These are phyloP conservation scores for Drosophila saltans DNA, from an alignment of 1,140 invertebrate species.

Conservation along the genomic window DNA sequence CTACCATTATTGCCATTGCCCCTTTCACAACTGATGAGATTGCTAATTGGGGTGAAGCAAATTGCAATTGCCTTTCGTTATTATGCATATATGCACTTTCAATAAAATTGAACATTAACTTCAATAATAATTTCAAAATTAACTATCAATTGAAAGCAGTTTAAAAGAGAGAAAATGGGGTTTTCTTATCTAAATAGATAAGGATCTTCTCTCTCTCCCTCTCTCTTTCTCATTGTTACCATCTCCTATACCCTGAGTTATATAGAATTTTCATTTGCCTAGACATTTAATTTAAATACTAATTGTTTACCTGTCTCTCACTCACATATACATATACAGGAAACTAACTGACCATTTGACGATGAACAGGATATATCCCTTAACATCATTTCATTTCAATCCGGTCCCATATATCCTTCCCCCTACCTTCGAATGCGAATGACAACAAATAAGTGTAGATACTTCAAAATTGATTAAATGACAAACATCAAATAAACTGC, in stretches of 20 bases:
- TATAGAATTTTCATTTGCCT: too few species aligned
- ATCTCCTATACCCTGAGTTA: too few species aligned
- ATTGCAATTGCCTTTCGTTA: background rate
- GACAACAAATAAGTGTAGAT: constrained; percentile 30
- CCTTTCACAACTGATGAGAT: background rate
- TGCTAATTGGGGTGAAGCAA: constrained; percentile 25
- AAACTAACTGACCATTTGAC: background rate
- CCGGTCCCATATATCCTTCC: background rate
- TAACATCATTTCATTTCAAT: background rate
- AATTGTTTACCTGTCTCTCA: too few species aligned
- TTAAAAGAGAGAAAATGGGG: too few species aligned
- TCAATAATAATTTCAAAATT: too few species aligned
- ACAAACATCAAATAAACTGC: constrained; percentile 64
- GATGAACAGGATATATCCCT: background rate
- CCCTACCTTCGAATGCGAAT: constrained; percentile 3
- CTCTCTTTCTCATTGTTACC: too few species aligned
- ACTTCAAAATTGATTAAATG: constrained; percentile 59
- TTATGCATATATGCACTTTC: background rate
- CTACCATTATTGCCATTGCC: background rate
- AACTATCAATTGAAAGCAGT: too few species aligned
- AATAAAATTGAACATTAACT: too few species aligned
- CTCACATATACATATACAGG: background rate
- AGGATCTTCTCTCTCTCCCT: too few species aligned
- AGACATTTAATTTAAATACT: too few species aligned
- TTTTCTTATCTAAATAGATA: too few species aligned